Evolutionary conservation across 1,140 invertebrate genomes (phyloP).

Genomic region (Papilio machaon): DNA sequence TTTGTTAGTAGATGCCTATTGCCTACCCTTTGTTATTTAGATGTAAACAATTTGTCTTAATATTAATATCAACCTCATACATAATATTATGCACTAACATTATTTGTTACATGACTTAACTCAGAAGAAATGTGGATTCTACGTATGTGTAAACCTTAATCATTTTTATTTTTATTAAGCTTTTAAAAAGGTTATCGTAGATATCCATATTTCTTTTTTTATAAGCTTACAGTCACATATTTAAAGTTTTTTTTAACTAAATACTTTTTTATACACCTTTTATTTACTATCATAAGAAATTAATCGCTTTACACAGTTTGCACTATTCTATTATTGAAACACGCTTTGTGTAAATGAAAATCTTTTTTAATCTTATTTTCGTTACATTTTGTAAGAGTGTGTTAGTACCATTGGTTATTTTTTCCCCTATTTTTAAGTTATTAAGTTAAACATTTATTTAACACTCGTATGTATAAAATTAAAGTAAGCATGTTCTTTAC

Average conservation of each 20-base stretch:
- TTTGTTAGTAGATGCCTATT: too few relatives aligned
- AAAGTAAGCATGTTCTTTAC: slow-evolving; percentile 15
- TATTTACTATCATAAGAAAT: too few relatives aligned
- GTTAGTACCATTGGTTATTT: too few relatives aligned
- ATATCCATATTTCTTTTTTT: slow-evolving; percentile 16
- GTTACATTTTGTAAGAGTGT: too few relatives aligned
- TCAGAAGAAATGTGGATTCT: slow-evolving; percentile 23
- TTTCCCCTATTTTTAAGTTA: neutral
- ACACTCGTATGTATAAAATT: neutral
- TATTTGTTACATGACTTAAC: slow-evolving; percentile 22
- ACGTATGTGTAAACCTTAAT: neutral
- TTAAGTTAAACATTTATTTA: neutral
- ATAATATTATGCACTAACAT: neutral
- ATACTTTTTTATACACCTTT: too few relatives aligned
- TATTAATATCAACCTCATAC: neutral
- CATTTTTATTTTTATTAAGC: slow-evolving; percentile 1
- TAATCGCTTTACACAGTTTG: too few relatives aligned
- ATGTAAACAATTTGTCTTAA: neutral
- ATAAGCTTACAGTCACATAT: neutral
- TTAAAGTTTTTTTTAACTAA: neutral
- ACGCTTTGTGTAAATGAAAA: too few relatives aligned
- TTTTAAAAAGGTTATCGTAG: slow-evolving; percentile 18
- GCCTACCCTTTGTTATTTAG: neutral
- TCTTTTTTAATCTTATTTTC: too few relatives aligned
- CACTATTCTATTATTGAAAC: too few relatives aligned